Evolutionary conservation across 2,888 invertebrate species (phyloP), one percentile per base, ranked within the genome.

Genomic region (Lottia gigantea): DNA sequence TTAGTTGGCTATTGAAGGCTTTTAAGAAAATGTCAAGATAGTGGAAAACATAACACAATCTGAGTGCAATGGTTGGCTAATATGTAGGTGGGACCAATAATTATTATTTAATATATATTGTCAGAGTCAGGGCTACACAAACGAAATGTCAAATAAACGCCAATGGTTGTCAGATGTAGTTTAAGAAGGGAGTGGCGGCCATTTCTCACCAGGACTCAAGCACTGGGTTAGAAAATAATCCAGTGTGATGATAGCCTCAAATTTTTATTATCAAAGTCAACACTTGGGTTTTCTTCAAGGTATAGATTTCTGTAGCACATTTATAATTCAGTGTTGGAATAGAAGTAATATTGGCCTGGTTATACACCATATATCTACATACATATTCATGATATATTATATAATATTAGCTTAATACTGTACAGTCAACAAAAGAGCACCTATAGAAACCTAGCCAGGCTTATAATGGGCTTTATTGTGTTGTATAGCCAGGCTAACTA

Each of bases 21-120:
- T 55, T 55, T 55, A 55, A 19, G 55, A 55, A 55, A 55, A 55
- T 55, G 55, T 55, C 55, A 55, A 40, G 55, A 55, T 23, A 55
- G 11, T 23, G 23, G 55, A 55, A 55, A 55, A 23, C 19, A 55
- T 55, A 55, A 55, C 23, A 55, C 55, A 55, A 55, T 55, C 55
- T 55, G 19, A 55, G 55, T 55, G 55, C 55, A 55, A 23, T 55
- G 19, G 55, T 55, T 55, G 23, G 55, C 55, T 55, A 55, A 55
- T 23, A 55, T 23, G 55, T 55, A 23, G 55, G 55, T 55, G 55
- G 55, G 55, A 23, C 55, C 55, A 55, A 55, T 23, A 23, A 19
- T 23, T 23, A 55, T 55, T 55, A 55, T 55, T 55, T 55, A 55
- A 55, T 23, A 55, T 55, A 55, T 55, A 55, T 55, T 55, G 55